Evolutionary conservation across 2,797 vertebrate genomes (phyloP).

Genomic region (Myotis findleyi): DNA sequence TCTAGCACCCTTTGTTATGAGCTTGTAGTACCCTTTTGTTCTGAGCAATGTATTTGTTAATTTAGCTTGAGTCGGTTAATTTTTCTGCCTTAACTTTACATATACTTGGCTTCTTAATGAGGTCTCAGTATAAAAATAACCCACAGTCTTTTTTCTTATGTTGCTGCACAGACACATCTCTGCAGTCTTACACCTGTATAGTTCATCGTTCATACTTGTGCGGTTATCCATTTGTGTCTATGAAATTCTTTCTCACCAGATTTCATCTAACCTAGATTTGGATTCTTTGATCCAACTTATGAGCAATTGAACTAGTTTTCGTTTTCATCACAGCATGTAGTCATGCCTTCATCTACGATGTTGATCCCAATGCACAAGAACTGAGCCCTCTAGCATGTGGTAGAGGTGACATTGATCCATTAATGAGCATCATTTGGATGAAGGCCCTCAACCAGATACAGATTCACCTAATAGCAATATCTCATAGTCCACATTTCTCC

Average conservation of each 20-base stretch:
- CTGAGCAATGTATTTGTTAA: background rate
- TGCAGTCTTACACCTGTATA: background rate
- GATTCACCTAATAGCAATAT: background rate
- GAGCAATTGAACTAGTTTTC: background rate
- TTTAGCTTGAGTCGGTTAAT: background rate
- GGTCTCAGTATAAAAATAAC: background rate
- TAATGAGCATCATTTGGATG: background rate
- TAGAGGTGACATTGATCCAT: background rate
- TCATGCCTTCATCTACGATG: background rate
- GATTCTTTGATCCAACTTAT: background rate
- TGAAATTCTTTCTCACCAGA: background rate
- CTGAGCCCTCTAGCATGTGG: background rate
- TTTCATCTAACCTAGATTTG: background rate
- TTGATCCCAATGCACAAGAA: background rate
- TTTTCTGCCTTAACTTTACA: conserved; percentile 41
- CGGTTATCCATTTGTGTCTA: conserved; percentile 16
- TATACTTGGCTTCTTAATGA: conserved; percentile 27
- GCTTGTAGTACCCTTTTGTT: background rate
- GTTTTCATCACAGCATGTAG: background rate
- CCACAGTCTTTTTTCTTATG: background rate
- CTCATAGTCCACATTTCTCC: background rate
- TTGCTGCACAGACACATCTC: background rate
- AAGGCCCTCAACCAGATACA: background rate
- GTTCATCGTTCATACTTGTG: background rate
- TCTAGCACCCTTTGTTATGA: background rate